Conservation (phyloP, 2,888 invertebrate species). For the Acholoe squamosa region DNA sequence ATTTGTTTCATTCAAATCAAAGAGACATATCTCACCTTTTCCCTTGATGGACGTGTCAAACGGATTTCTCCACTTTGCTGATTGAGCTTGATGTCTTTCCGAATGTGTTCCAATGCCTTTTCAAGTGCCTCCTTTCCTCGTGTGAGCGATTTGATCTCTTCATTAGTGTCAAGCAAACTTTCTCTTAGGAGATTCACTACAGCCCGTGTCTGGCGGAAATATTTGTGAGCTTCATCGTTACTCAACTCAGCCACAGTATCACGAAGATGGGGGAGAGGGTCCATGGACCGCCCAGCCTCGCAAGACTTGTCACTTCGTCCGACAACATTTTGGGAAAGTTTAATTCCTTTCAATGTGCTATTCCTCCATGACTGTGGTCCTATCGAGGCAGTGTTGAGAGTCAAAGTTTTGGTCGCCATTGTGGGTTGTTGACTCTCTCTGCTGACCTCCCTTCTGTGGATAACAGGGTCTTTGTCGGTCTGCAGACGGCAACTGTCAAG, state of each 20-base stretch:
- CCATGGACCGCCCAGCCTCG: conserved; percentile 79
- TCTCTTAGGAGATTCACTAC: conserved; percentile 81
- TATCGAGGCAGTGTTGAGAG: conserved; percentile 66
- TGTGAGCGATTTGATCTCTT: conserved; percentile 82
- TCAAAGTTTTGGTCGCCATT: conserved; percentile 55
- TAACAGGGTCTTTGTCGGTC: not conserved
- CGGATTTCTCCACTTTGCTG: conserved; percentile 79
- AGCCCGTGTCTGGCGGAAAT: conserved; percentile 80
- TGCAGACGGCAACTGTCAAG: conserved; percentile 34
- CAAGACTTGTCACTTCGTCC: conserved; percentile 79
- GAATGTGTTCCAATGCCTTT: conserved; percentile 80
- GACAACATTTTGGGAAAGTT: conserved; percentile 80
- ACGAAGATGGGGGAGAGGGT: conserved; percentile 82
- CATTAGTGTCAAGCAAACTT: conserved; percentile 81
- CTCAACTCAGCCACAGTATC: conserved; percentile 81
- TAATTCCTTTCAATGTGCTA: conserved; percentile 79
- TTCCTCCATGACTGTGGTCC: conserved; percentile 82
- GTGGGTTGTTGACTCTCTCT: conserved; percentile 7
- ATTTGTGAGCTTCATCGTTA: conserved; percentile 82
- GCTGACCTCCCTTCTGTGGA: conserved; percentile 12
- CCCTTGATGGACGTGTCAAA: conserved; percentile 78
- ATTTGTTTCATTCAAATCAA: not conserved
- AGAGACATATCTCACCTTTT: conserved; percentile 77
- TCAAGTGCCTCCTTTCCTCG: conserved; percentile 81
- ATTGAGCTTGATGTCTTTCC: conserved; percentile 82